Evolutionary conservation across 2,797 vertebrate genomes (phyloP).

Genomic region (Acanthiza pusilla): DNA sequence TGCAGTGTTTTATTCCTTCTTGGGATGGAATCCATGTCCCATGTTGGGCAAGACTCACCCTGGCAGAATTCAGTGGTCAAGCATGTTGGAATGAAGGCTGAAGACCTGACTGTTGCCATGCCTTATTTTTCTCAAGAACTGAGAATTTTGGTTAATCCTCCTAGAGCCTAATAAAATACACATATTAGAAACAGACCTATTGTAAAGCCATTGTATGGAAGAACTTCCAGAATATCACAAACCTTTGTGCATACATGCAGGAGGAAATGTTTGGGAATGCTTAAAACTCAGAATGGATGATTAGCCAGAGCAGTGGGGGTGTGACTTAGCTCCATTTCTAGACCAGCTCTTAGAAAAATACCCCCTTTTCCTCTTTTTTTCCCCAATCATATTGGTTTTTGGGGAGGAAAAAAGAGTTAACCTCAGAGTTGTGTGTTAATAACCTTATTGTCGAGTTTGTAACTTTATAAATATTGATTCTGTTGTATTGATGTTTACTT

Average conservation of each 20-base stretch:
- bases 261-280: not conserved
- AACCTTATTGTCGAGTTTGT: not conserved
- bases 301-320: not conserved
- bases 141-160: not conserved
- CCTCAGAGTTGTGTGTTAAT: not conserved
- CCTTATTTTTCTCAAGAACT: not conserved
- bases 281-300: not conserved
- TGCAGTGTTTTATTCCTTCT: not conserved
- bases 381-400: not conserved
- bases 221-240: not conserved
- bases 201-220: not conserved
- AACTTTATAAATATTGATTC: not conserved
- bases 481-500: not conserved
- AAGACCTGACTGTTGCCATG: not conserved
- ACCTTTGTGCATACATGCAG: rapidly evolving
- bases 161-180: not conserved
- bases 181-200: not conserved
- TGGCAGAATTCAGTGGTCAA: not conserved
- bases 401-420: not conserved
- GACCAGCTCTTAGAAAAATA: not conserved
- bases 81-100: not conserved
- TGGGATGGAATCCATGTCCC: not conserved
- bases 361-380: not conserved
- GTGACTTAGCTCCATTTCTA: not conserved
- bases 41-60: not conserved